Evolutionary conservation across 2,797 vertebrate species (phyloP).

Genomic region (Gastrophryne carolinensis): DNA sequence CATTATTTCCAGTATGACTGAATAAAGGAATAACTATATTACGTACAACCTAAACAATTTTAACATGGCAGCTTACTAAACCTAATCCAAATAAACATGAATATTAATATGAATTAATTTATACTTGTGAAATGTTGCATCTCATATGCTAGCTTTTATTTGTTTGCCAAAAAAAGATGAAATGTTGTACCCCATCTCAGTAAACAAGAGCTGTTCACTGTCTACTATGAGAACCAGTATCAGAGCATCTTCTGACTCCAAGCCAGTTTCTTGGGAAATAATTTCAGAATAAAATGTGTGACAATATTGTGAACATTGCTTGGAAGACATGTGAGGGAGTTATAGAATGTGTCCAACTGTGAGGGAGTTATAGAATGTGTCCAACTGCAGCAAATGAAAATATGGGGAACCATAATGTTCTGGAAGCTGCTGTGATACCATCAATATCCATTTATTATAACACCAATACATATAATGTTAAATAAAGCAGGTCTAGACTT

Average conservation of each 20-base stretch:
- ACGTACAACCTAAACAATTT: too few species aligned
- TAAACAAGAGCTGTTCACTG: slow-evolving; percentile 37
- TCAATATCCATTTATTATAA: too few species aligned
- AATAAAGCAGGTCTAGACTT: too few species aligned
- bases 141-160: slow-evolving; percentile 14
- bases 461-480: too few species aligned
- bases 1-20: too few species aligned
- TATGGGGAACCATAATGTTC: not conserved
- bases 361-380: too few species aligned
- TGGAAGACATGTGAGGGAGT: too few species aligned
- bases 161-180: slow-evolving; percentile 15
- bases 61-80: too few species aligned
- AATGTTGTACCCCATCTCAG: slow-evolving; percentile 23
- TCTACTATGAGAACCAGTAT: not conserved
- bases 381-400: not conserved
- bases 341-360: too few species aligned
- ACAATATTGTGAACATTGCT: not conserved
- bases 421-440: not conserved
- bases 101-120: not conserved
- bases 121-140: not conserved
- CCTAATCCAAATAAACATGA: too few species aligned
- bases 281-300: slow-evolving; percentile 8
- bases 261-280: slow-evolving; percentile 24
- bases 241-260: slow-evolving; percentile 2
- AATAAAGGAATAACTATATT: too few species aligned